Percentiles rank a stretch among this genome's conserved stretches.
Conservation (phyloP, 2,797 vertebrate genomes). For the Sandelia bainsii region DNA sequence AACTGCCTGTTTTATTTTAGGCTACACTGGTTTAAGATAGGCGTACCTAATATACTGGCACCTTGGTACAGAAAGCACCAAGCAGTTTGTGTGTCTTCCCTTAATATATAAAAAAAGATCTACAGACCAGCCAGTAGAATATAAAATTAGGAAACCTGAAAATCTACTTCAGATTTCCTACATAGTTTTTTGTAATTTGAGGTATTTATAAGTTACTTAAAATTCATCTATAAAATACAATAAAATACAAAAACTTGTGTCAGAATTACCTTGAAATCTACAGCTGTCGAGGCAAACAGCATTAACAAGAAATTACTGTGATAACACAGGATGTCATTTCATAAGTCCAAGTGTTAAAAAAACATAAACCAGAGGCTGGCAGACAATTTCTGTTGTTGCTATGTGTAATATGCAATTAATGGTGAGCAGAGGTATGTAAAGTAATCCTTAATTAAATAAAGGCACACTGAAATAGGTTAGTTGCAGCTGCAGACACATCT, state of each 20-base stretch:
- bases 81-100: background rate
- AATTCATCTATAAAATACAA: background rate
- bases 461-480: background rate
- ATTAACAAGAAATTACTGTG: background rate
- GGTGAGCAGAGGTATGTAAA: background rate
- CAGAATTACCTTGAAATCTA: background rate
- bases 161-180: background rate
- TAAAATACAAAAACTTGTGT: background rate
- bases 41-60: background rate
- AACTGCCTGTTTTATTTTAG: conserved; percentile 7
- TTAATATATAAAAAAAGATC: background rate
- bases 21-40: background rate
- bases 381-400: background rate
- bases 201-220: background rate
- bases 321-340: background rate
- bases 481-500: conserved; percentile 15
- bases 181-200: background rate
- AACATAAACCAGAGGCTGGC: background rate
- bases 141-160: too few relatives aligned
- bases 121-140: background rate
- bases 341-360: background rate
- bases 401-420: background rate
- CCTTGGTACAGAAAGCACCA: background rate
- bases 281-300: background rate
- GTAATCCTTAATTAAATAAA: background rate